A percentile compares a stretch with the other conserved stretches of the same genome.
Evolutionary conservation across 30 jellyfish, hydroid and myxozoan genomes (phyloP).

Genomic region (Sanderia malayensis): DNA sequence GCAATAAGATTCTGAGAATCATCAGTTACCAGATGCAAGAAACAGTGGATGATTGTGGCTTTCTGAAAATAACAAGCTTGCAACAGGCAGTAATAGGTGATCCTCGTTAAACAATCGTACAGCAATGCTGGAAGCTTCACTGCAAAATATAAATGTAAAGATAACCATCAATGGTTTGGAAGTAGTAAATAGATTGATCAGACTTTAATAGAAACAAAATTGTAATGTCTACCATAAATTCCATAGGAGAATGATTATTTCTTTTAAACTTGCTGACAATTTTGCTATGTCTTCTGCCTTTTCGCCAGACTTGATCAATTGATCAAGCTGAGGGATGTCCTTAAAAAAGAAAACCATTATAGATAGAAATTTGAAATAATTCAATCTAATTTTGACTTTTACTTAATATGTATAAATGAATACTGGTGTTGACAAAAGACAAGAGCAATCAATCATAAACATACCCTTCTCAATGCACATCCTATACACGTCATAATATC

Average conservation of each 20-base stretch:
- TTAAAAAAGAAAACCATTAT: not conserved
- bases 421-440: too few relatives aligned
- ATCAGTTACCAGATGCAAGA: not conserved
- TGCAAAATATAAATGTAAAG: too few relatives aligned
- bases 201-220: too few relatives aligned
- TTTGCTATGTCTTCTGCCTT: not conserved
- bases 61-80: not conserved
- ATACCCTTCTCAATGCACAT: not conserved
- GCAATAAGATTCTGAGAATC: too few relatives aligned
- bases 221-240: not conserved
- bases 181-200: too few relatives aligned
- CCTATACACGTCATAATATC: constrained; percentile 3
- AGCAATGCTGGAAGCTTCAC: constrained; percentile 5
- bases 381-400: too few relatives aligned
- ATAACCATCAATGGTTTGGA: too few relatives aligned
- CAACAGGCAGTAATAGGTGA: not conserved
- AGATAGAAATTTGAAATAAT: too few relatives aligned
- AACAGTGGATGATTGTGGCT: not conserved
- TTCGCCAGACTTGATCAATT: not conserved
- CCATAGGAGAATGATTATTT: constrained; percentile 1
- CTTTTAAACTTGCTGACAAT: not conserved
- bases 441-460: not conserved
- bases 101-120: not conserved
- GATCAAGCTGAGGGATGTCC: not conserved
- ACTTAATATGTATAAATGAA: too few relatives aligned